Conservation (phyloP, 2,888 invertebrate species). For the Hypena proboscidalis region DNA sequence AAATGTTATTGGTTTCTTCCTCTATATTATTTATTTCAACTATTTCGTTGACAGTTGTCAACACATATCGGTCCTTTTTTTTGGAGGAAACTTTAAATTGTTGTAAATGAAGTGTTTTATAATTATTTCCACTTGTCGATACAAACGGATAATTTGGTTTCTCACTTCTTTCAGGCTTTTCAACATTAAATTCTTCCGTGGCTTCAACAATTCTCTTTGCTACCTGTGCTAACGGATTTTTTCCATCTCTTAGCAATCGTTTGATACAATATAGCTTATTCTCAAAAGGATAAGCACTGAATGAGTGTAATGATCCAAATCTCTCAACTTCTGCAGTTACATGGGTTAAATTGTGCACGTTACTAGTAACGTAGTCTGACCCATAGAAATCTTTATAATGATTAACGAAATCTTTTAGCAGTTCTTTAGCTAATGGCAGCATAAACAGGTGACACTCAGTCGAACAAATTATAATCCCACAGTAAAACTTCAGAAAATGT, state of each 20-base stretch:
- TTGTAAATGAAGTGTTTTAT: constrained; percentile 8
- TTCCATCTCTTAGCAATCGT: constrained; percentile 17
- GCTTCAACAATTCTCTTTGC: constrained; percentile 14
- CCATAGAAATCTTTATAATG: constrained; percentile 11
- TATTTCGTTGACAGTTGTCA: constrained; percentile 12
- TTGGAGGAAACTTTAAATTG: constrained; percentile 10
- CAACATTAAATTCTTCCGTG: too few species aligned
- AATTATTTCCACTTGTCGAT: constrained; percentile 6
- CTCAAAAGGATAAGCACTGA: constrained; percentile 25
- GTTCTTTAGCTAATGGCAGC: constrained; percentile 21
- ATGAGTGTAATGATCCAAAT: constrained; percentile 17
- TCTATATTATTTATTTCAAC: constrained; percentile 9
- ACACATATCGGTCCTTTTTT: constrained; percentile 15
- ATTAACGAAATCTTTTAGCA: constrained; percentile 23
- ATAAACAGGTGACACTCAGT: constrained; percentile 12
- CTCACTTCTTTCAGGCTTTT: background rate
- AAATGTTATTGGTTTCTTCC: background rate
- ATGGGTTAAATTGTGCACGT: constrained; percentile 22
- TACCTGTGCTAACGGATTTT: constrained; percentile 21
- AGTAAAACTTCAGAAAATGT: constrained; percentile 35
- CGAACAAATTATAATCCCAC: constrained; percentile 36
- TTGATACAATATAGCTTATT: constrained; percentile 20
- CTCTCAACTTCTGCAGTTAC: constrained; percentile 16
- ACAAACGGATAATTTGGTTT: constrained; percentile 1
- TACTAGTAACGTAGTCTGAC: constrained; percentile 5